phyloP scores from a whole-genome alignment of 2,113 vertebrate genomes.

The Centropus unirufus region DNA sequence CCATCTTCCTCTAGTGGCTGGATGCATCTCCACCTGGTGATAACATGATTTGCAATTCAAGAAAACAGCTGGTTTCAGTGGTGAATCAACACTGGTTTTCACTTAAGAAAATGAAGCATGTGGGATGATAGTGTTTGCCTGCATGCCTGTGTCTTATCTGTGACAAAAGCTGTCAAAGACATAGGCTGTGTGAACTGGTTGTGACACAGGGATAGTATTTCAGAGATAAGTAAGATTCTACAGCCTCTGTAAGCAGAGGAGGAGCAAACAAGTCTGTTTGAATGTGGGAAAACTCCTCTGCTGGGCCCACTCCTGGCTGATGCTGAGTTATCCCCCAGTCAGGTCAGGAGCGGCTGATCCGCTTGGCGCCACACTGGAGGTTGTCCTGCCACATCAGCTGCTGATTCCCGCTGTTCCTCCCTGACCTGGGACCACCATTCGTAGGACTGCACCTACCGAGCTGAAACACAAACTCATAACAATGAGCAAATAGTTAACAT shows the following conservation, averaged over 20 bases:
- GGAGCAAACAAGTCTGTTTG: not conserved
- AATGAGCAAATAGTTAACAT: not conserved
- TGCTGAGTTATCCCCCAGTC: not conserved
- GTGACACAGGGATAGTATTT: not conserved
- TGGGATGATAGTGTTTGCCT: not conserved
- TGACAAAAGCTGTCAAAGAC: not conserved
- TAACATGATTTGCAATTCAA: not conserved
- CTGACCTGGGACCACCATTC: not conserved
- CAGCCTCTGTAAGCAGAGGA: not conserved
- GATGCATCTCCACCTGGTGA: not conserved
- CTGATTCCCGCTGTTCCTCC: not conserved
- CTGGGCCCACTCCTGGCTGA: too few species aligned
- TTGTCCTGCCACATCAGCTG: not conserved
- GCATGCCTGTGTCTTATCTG: not conserved
- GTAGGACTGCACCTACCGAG: not conserved
- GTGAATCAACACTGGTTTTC: not conserved
- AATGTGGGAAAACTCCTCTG: rapidly evolving
- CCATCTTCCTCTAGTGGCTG: not conserved
- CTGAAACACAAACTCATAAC: not conserved
- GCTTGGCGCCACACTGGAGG: not conserved
- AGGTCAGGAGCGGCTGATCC: not conserved
- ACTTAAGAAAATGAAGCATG: not conserved
- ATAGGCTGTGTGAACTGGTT: not conserved
- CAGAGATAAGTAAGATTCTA: not conserved
- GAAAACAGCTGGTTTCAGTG: not conserved